A percentile compares a stretch with the other conserved stretches of the same genome.
These are phyloP conservation scores for Marcusenius ussheri DNA, from an alignment of 2,113 vertebrate species.

Conservation along the genomic window DNA sequence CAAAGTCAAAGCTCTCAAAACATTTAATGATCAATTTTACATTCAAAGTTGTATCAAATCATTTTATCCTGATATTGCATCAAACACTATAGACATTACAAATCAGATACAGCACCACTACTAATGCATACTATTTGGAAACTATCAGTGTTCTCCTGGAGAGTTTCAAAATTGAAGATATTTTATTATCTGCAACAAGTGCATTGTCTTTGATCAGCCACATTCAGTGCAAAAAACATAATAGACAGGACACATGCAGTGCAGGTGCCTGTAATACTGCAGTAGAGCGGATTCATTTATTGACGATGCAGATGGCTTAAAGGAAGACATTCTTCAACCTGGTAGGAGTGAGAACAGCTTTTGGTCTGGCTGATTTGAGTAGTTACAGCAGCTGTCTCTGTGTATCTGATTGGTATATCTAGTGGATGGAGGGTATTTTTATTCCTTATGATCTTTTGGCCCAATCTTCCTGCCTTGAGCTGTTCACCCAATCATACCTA, in stretches of 20 bases:
- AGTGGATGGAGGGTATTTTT: too few relatives aligned
- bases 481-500: too few relatives aligned
- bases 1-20: constrained; percentile 31
- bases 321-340: background rate
- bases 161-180: background rate
- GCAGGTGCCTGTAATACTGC: background rate
- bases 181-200: background rate
- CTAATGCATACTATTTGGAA: background rate
- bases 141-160: background rate
- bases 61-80: background rate
- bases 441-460: too few relatives aligned
- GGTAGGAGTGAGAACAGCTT: background rate
- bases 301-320: background rate
- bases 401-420: too few relatives aligned
- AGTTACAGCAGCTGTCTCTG: too few relatives aligned
- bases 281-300: background rate
- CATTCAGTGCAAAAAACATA: background rate
- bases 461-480: too few relatives aligned
- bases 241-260: background rate
- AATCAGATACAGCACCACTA: background rate
- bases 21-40: constrained; percentile 36
- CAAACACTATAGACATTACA: background rate
- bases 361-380: too few relatives aligned
- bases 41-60: background rate
- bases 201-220: background rate